Base-by-base conservation (phyloP, 2,888 invertebrate genomes). In the Acrocyrtus sp. region DNA sequence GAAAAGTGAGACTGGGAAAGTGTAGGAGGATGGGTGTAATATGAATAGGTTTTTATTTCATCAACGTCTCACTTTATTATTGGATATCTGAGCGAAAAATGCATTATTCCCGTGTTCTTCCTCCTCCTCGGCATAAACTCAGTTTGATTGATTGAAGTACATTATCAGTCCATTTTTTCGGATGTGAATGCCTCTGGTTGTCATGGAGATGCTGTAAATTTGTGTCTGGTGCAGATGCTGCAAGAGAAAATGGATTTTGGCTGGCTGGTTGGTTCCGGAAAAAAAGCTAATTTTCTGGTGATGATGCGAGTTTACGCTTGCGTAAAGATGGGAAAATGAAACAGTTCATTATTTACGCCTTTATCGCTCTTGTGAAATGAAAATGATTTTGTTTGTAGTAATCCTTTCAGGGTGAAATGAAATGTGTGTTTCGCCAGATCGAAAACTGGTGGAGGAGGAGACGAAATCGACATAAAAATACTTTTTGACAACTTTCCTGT, bases 61-160 rank as follows among this genome's bases (percentile, higher is more conserved):
- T 47, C 10, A n/a, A n/a, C 17, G 8, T 47, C 47, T 21, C 8
- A 47, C 47, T 21, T 19, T n/a, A 22, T 50, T 26, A 50, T 50
- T 24, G n/a, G n/a, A n/a, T n/a, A n/a, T n/a, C n/a, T n/a, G n/a
- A n/a, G n/a, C n/a, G n/a, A n/a, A n/a, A n/a, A n/a, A n/a, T n/a
- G n/a, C n/a, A n/a, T n/a, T n/a, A n/a, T 50, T 50, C 8, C 19
- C 26, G 45, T 45, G 17, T 45, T 12, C 5, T 45, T 45, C 17
- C 5, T 45, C 4, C 12, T 45, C 17, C 8, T 17, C 12, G 10
- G 17, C 5, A 17, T 15, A 45, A 5, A 17, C 45, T 45, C 45
- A 10, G 17, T 17, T 6, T 69, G 69, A 69, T 69, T 69, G 69
- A 69, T 69, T 51, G 47, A 60, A 61, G 51, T 69, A 60, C 69